phyloP scores from a whole-genome alignment of 2,888 invertebrate genomes.

The Bhutanitis thaidina region DNA sequence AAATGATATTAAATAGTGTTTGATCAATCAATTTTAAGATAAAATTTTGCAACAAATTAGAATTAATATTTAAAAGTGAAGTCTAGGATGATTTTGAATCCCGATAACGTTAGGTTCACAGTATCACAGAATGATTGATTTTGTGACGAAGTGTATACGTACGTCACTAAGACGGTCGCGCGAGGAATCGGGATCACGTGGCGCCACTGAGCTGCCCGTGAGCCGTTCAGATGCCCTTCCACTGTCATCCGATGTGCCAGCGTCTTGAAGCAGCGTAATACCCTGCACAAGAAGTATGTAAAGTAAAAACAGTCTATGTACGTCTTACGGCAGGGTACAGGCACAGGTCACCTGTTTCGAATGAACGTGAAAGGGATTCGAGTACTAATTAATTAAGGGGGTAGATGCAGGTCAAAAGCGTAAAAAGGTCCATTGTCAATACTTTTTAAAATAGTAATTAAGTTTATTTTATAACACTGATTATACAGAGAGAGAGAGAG shows the following conservation, averaged over 20 bases:
- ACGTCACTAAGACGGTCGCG: conserved; percentile 92
- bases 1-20: conserved; percentile 25
- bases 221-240: conserved; percentile 90
- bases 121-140: conserved; percentile 1
- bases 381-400: background rate
- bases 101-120: conserved; percentile 10
- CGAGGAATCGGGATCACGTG: conserved; percentile 89
- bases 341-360: conserved; percentile 10
- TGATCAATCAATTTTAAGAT: background rate
- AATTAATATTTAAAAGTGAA: background rate
- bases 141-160: conserved; percentile 65
- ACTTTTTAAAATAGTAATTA: too few relatives aligned
- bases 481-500: too few relatives aligned
- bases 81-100: conserved; percentile 8
- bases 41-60: background rate
- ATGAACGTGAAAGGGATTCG: conserved; percentile 17
- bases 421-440: too few relatives aligned
- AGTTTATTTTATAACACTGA: too few relatives aligned
- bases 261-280: conserved; percentile 86
- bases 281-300: conserved; percentile 77
- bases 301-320: conserved; percentile 18
- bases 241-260: conserved; percentile 92
- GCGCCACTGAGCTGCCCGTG: conserved; percentile 87
- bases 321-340: conserved; percentile 16
- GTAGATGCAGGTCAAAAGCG: too few relatives aligned